Evolutionary conservation across 2,113 vertebrate genomes (phyloP).

Genomic region (Trachemys scripta): DNA sequence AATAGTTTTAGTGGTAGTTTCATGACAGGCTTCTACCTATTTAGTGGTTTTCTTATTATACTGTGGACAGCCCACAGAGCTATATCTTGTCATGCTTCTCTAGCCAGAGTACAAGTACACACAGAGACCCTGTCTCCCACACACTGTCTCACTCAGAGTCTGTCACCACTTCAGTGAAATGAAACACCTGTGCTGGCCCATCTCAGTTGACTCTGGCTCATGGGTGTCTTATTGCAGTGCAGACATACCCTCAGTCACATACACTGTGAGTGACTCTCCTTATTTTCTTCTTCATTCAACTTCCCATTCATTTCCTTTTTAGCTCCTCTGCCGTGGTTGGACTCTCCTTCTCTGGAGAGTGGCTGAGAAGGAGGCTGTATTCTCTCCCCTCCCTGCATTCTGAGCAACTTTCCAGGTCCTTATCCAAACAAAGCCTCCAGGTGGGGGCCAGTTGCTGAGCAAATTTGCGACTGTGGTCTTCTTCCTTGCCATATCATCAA

Average conservation of each 20-base stretch:
- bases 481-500: slow-evolving; percentile 46
- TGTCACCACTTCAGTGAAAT: not conserved
- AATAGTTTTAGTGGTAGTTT: not conserved
- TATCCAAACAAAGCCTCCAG: slow-evolving; percentile 21
- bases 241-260: not conserved
- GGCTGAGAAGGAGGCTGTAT: not conserved
- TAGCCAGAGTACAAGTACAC: not conserved
- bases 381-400: not conserved
- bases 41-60: not conserved
- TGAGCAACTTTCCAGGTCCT: not conserved
- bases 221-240: not conserved
- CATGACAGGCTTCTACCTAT: not conserved
- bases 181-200: not conserved
- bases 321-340: too few relatives aligned
- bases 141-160: not conserved
- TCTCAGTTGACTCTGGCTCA: not conserved
- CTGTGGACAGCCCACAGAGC: not conserved
- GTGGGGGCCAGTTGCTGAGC: slow-evolving; percentile 25
- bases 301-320: not conserved
- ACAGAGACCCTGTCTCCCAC: not conserved
- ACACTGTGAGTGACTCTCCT: not conserved
- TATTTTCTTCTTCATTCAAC: not conserved
- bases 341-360: not conserved
- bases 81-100: not conserved
- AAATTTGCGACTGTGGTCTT: slow-evolving; percentile 46